These are phyloP conservation scores for Limanda limanda DNA, from an alignment of 2,113 vertebrate genomes.

Conservation along the genomic window DNA sequence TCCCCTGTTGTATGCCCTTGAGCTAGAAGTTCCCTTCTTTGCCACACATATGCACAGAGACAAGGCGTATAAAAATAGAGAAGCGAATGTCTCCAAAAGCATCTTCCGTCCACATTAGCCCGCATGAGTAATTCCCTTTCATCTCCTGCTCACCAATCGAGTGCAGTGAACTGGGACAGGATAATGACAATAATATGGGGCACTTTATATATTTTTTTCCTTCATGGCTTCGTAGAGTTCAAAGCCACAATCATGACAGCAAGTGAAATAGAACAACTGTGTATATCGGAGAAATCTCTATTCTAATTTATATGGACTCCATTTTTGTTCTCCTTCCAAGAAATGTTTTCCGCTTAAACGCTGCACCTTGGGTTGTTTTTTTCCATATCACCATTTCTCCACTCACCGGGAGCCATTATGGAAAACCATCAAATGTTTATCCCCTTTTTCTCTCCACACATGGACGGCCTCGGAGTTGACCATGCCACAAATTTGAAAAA, in stretches of 20 bases:
- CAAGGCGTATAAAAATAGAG: conserved; percentile 57
- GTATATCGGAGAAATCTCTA: conserved; percentile 4
- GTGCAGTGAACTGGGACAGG: conserved; percentile 28
- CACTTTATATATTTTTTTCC: not conserved
- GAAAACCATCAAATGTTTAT: conserved; percentile 26
- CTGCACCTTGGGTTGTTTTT: too few species aligned
- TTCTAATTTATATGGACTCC: not conserved
- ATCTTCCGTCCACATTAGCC: conserved; percentile 41
- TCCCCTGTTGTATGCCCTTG: conserved; percentile 21
- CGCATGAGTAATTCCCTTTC: conserved; percentile 64
- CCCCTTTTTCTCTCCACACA: conserved; percentile 21
- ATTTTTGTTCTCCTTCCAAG: not conserved
- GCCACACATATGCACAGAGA: conserved; percentile 9
- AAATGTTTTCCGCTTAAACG: not conserved
- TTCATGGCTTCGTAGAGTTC: conserved; percentile 6
- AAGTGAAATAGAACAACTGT: not conserved
- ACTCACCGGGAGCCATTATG: not conserved
- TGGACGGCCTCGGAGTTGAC: conserved; percentile 22
- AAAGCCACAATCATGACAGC: conserved; percentile 9
- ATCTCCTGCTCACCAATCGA: conserved; percentile 46
- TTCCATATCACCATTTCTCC: not conserved
- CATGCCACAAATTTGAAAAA: conserved; percentile 43
- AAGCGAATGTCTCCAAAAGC: conserved; percentile 33
- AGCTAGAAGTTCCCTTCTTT: conserved; percentile 25
- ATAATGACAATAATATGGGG: conserved; percentile 24